Base-by-base conservation (phyloP, 92 coral and sea anemone genomes). In the Phenganax marumi region DNA sequence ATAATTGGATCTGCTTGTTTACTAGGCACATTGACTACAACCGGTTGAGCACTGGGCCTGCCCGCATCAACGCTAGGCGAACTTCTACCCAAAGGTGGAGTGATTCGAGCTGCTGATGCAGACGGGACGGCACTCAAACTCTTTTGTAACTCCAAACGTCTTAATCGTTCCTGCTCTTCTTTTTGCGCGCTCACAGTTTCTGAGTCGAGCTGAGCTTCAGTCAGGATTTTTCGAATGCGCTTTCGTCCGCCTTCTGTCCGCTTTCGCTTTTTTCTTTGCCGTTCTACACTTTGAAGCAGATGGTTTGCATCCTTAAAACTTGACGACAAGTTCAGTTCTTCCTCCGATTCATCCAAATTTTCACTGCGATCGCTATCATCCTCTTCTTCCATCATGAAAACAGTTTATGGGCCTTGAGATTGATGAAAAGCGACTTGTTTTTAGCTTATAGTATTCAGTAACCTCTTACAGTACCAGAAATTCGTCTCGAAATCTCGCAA, bases 71-170 rank as follows among this genome's bases (percentile, higher is more conserved):
- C 26, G 53, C 76, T 21, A 9, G 79, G 86, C 7, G 55, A 69
- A 33, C 77, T 25, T 12, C 39, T 83, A 22, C 80, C 4, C n/a
- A 80, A 52, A 19, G 88, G 75, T 13, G 85, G 79, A 24, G 72
- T 24, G 22, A 66, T 17, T 55, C 75, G 52, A 85, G 70, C 70
- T 17, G 66, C 53, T 14, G 75, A 74, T 51, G 25, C 53, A 47
- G 33, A 19, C n/a, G 73, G 54, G 48, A 73, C 84, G 16, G 84
- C 77, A 43, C 89, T 91, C 70, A 95, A 46, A 76, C 98, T 95
- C 66, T 90, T 89, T 56, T 95, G 98, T 21, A 95, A 86, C 51
- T 95, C 98, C 50, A 95, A 90, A 70, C 98, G 89, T 13, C 92
- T 86, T 0, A 95, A 66, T 12, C 98, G 84, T 46, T 95, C 98